phyloP scores from a whole-genome alignment of 64 coral and sea anemone species.

The Montipora sp. region DNA sequence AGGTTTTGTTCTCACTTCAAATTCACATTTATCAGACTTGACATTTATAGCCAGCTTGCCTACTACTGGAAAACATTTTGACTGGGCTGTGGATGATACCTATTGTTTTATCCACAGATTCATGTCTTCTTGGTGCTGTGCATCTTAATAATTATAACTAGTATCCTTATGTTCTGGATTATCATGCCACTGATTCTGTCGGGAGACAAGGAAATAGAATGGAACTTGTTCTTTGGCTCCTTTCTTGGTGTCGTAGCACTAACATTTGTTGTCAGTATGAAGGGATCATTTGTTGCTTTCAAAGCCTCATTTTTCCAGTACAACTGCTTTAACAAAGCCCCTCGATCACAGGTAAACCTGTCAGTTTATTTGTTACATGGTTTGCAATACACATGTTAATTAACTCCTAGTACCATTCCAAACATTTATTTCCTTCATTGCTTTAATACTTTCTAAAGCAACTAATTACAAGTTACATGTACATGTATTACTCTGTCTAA shows the following conservation, averaged over 20 bases:
- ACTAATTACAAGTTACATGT: too few relatives aligned
- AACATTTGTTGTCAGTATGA: conserved; percentile 71
- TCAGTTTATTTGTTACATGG: background rate
- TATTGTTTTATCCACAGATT: conserved; percentile 27
- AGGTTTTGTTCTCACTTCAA: too few relatives aligned
- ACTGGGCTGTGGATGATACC: too few relatives aligned
- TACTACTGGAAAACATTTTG: too few relatives aligned
- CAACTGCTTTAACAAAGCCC: conserved; percentile 57
- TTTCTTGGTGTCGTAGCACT: conserved; percentile 53
- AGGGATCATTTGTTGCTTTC: conserved; percentile 59
- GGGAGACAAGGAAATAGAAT: conserved; percentile 27
- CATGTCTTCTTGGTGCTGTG: conserved; percentile 63
- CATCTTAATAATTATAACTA: conserved; percentile 20
- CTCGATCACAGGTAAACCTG: conserved; percentile 35
- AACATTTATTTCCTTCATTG: too few relatives aligned
- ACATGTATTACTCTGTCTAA: too few relatives aligned
- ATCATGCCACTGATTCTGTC: conserved; percentile 40
- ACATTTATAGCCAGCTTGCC: too few relatives aligned
- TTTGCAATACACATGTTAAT: too few relatives aligned
- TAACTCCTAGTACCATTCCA: too few relatives aligned
- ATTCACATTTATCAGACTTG: too few relatives aligned
- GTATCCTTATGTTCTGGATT: conserved; percentile 64
- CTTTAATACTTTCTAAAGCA: too few relatives aligned
- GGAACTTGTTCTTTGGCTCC: conserved; percentile 70
- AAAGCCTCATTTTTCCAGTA: conserved; percentile 52